These are phyloP conservation scores for Phyllopteryx taeniolatus DNA, from an alignment of 2,113 vertebrate genomes.

Conservation along the genomic window DNA sequence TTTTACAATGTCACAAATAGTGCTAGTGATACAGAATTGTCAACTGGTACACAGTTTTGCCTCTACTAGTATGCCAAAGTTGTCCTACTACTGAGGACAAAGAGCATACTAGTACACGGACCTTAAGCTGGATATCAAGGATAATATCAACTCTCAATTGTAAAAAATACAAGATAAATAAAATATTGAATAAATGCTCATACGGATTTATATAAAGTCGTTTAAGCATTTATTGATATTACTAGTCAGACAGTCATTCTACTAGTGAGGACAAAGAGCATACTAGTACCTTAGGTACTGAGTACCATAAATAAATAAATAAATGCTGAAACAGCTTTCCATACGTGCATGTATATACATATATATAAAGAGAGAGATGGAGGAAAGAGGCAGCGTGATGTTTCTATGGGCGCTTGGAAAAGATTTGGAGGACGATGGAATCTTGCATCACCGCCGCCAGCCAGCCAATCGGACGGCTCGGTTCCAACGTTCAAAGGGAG, in stretches of 20 bases:
- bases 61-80: no score
- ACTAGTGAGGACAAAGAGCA: not conserved
- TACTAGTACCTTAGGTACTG: not conserved
- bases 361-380: conserved; percentile 14
- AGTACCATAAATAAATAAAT: not conserved
- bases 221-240: no score
- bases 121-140: no score
- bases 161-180: no score
- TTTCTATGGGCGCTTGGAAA: conserved; percentile 74
- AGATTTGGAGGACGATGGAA: conserved; percentile 74
- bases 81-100: no score
- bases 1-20: no score
- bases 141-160: no score
- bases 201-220: no score
- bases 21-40: no score
- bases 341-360: not conserved
- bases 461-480: conserved; percentile 68
- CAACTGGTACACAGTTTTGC: no score
- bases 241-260: not conserved
- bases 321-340: not conserved
- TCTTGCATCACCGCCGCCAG: conserved; percentile 72
- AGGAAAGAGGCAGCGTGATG: conserved; percentile 66
- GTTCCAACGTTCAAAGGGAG: conserved; percentile 79
- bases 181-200: no score
- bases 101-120: no score